Base-by-base conservation (phyloP, 2,113 vertebrate species). In the Rhinolophus ferrumequinum region DNA sequence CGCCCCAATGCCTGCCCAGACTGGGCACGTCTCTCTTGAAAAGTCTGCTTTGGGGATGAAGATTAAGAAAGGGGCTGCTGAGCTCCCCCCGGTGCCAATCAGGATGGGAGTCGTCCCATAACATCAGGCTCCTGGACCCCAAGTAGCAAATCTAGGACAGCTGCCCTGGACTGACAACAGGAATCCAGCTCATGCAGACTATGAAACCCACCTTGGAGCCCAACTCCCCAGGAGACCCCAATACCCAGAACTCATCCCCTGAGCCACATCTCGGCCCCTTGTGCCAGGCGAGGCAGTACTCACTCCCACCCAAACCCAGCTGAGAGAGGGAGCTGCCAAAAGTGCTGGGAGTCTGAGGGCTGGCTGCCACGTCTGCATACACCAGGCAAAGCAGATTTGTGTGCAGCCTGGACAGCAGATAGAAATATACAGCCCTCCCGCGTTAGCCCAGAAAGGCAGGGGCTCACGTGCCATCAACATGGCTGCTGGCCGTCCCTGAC, bases 391-490 rank as follows among this genome's bases (percentile, higher is more conserved):
- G 95, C 93, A 81, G 77, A 83, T 60, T 44, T 81, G 80, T 28
- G 79, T 85, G 95, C 94, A 94, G 96, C 88, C 90, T 90, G 92
- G 76, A 96, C 24, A 8, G 73, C 67, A 18, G 56, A 72, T 10
- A 1, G 18, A 91, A 93, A 96, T 84, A 93, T 28, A 62, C 67
- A 95, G 84, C 93, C 73, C 89, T 76, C 93, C 94, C 44, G 54
- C 44, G 22, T 67, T 95, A 70, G 88, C 97, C 90, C 96, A 85
- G 95, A 90, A 95, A 96, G 64, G 95, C 56, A 88, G 76, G 77
- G 56, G 89, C 79, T 44, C 38, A 16, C 30, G 56, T 62, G 8
- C 95, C 44, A 38, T 30, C 44, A 56, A 19, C 76, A 90, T 54
- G 3, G 77, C 41, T 22, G 21, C 69, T 7, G 66, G 79, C 86